A percentile compares a stretch with the other conserved stretches of the same genome.
phyloP scores from a whole-genome alignment of 2,797 vertebrate genomes.

The Loris lydekkerianus region DNA sequence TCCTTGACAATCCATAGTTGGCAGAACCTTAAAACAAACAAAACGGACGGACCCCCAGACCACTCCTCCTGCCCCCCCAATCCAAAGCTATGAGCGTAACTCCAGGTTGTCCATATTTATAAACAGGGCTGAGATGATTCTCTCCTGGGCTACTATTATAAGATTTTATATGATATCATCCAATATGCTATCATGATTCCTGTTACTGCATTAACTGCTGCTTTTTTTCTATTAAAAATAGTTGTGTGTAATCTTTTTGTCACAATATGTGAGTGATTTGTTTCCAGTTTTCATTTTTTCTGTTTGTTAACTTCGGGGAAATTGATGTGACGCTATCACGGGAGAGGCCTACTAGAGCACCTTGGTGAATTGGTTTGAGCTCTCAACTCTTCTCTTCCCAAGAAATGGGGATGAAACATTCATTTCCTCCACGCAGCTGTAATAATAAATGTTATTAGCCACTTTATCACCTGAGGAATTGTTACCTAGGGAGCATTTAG shows the following conservation, averaged over 20 bases:
- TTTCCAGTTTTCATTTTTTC: conserved; percentile 71
- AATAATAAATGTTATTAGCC: conserved; percentile 85
- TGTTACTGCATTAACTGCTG: conserved; percentile 82
- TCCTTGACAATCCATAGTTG: conserved; percentile 6
- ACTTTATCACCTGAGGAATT: conserved; percentile 82
- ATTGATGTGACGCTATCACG: conserved; percentile 84
- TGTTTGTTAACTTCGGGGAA: conserved; percentile 79
- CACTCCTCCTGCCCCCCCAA: background rate
- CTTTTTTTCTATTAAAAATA: conserved; percentile 64
- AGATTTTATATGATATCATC: conserved; percentile 78
- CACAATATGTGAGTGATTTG: conserved; percentile 68
- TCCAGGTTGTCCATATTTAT: conserved; percentile 59
- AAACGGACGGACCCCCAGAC: background rate
- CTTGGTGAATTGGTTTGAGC: conserved; percentile 79
- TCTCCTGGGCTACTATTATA: conserved; percentile 64
- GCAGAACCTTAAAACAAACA: background rate
- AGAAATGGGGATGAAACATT: conserved; percentile 76
- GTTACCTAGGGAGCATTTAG: conserved; percentile 78
- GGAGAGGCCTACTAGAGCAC: conserved; percentile 65
- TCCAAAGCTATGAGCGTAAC: background rate
- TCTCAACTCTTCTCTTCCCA: conserved; percentile 77
- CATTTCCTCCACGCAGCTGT: conserved; percentile 80
- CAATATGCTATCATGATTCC: conserved; percentile 78
- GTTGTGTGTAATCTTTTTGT: conserved; percentile 67
- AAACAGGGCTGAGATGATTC: conserved; percentile 59